Conservation (phyloP, 2,888 invertebrate genomes). For the Conops quadrifasciatus region DNA sequence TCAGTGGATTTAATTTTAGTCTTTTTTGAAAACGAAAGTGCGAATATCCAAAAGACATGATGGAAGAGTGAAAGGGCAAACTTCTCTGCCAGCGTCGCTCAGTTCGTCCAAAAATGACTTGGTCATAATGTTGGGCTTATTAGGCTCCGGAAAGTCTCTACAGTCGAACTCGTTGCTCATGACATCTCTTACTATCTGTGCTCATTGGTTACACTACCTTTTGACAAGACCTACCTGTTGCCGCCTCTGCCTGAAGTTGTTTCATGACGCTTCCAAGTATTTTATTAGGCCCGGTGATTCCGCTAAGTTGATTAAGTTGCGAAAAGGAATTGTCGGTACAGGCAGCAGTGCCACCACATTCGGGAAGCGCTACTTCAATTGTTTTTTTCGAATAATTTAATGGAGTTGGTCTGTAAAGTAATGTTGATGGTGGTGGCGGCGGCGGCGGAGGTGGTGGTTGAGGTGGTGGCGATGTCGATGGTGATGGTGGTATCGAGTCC, state of each 20-base stretch:
- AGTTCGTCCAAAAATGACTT: no score
- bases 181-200: no score
- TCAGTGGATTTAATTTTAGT: no score
- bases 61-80: no score
- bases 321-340: slow-evolving; percentile 51
- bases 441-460: slow-evolving; percentile 61
- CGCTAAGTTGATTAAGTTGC: slow-evolving; percentile 52
- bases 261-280: slow-evolving; percentile 61
- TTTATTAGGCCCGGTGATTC: slow-evolving; percentile 48
- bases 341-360: slow-evolving; percentile 14
- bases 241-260: slow-evolving; percentile 62
- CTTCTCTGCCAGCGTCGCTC: no score
- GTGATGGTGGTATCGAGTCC: slow-evolving; percentile 3
- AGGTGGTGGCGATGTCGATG: slow-evolving; percentile 41
- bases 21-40: no score
- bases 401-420: slow-evolving; percentile 53
- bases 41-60: no score
- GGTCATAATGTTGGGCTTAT: no score
- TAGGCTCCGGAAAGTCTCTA: no score
- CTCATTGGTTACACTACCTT: slow-evolving; percentile 7
- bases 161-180: no score
- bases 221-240: slow-evolving; percentile 62
- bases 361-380: slow-evolving; percentile 26
- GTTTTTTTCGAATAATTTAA: slow-evolving; percentile 39
- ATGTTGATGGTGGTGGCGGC: slow-evolving; percentile 60